Evolutionary conservation across 2,888 invertebrate genomes (phyloP).

Genomic region (Patella depressa): DNA sequence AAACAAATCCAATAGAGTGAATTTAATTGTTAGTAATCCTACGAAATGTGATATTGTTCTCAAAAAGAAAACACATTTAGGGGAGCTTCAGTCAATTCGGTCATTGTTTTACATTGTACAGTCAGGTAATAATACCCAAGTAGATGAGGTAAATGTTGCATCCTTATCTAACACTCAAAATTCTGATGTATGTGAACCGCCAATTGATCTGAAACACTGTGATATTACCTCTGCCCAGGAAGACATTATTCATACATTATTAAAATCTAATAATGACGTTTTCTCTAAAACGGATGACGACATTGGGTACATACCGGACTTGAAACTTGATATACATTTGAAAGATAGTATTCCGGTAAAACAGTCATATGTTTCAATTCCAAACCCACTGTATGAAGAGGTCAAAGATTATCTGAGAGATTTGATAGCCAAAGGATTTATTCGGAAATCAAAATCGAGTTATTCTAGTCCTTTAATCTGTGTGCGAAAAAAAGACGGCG

Average conservation of each 20-base stretch:
- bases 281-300: constrained; percentile 16
- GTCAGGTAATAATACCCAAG: not conserved
- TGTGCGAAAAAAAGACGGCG: constrained; percentile 8
- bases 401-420: constrained; percentile 18
- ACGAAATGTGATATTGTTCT: not conserved
- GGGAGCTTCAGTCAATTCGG: not conserved
- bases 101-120: not conserved
- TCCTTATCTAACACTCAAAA: too few relatives aligned
- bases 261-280: not conserved
- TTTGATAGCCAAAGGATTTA: not conserved
- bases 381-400: constrained; percentile 14
- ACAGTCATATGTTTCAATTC: constrained; percentile 15
- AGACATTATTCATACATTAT: not conserved
- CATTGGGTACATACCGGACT: constrained; percentile 5
- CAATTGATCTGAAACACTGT: not conserved
- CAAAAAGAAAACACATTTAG: not conserved
- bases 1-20: not conserved
- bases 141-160: not conserved
- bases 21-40: not conserved
- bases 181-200: not conserved
- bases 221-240: not conserved
- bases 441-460: not conserved
- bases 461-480: constrained; percentile 3
- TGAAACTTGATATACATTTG: constrained; percentile 11
- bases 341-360: not conserved